A percentile compares a stretch with the other conserved stretches of the same genome.
Evolutionary conservation across 2,797 vertebrate genomes (phyloP).

Genomic region (Antennarius maculatus): DNA sequence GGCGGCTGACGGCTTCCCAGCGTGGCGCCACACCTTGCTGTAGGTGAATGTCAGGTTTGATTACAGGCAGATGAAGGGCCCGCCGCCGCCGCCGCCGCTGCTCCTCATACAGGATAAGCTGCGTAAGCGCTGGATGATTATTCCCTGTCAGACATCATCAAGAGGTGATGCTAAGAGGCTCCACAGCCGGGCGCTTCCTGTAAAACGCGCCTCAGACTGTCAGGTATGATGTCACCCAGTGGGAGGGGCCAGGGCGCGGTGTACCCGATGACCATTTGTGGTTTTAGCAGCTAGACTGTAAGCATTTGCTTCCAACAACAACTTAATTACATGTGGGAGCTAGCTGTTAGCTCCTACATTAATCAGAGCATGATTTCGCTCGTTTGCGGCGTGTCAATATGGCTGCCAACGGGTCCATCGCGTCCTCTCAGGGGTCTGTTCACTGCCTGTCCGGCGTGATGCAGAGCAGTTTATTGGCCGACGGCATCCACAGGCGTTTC

Average conservation of each 20-base stretch:
- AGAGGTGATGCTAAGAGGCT: constrained; percentile 42
- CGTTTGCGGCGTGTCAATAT: neutral
- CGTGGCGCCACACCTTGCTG: constrained; percentile 81
- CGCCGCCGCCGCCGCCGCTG: constrained; percentile 67
- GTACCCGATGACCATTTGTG: too few relatives aligned
- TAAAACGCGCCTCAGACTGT: constrained; percentile 1
- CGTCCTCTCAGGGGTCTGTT: neutral
- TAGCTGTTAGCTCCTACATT: neutral
- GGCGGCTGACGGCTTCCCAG: constrained; percentile 68
- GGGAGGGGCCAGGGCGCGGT: too few relatives aligned
- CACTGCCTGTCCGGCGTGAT: neutral
- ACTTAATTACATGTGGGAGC: neutral
- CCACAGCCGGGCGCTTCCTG: constrained; percentile 12
- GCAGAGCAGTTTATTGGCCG: constrained; percentile 15
- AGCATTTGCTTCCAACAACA: too few relatives aligned
- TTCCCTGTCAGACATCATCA: constrained; percentile 51
- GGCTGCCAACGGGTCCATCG: neutral
- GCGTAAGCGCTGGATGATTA: constrained; percentile 52
- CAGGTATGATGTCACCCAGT: too few relatives aligned
- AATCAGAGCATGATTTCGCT: neutral
- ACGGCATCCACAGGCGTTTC: constrained; percentile 8
- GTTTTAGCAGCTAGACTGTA: too few relatives aligned
- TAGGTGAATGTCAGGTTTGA: constrained; percentile 81
- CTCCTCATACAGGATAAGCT: constrained; percentile 54
- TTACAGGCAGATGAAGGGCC: constrained; percentile 77